Evolutionary conservation across 2,888 invertebrate species (phyloP).

Genomic region (Barypeithes pellucidus): DNA sequence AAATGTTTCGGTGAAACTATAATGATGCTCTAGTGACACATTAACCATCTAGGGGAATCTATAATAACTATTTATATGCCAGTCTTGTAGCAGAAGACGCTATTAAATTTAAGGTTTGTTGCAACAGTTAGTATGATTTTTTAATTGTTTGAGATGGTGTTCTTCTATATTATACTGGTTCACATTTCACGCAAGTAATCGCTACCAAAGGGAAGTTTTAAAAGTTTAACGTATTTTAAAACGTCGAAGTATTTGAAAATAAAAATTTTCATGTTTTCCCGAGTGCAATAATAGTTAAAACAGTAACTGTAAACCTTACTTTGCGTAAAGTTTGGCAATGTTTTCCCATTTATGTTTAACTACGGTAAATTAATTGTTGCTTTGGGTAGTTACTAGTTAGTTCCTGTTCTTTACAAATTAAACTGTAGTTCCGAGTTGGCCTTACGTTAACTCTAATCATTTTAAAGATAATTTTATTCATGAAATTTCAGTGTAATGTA

Average conservation of each 20-base stretch:
- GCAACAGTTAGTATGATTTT: no score
- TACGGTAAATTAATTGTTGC: slow-evolving; percentile 47
- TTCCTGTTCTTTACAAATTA: slow-evolving; percentile 51
- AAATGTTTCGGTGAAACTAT: no score
- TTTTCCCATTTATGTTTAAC: slow-evolving; percentile 42
- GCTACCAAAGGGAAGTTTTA: no score
- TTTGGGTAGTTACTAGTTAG: slow-evolving; percentile 44
- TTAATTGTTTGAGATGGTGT: no score
- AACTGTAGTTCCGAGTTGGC: slow-evolving; percentile 49
- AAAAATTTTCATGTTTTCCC: background rate
- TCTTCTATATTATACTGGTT: no score
- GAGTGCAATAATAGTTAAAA: slow-evolving; percentile 1
- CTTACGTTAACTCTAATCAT: slow-evolving; percentile 47
- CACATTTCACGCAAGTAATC: no score
- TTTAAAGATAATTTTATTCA: slow-evolving; percentile 53
- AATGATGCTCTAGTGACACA: no score
- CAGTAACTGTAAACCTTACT: slow-evolving; percentile 18
- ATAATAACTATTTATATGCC: no score
- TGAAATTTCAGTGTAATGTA: slow-evolving; percentile 42
- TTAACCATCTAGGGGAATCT: no score
- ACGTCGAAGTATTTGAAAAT: background rate
- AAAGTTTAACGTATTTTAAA: background rate
- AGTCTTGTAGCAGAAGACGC: no score
- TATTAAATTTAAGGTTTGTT: no score
- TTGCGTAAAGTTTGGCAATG: slow-evolving; percentile 37